A percentile compares a stretch with the other conserved stretches of the same genome.
Conservation (phyloP, 1,140 invertebrate genomes). For the Hyles vespertilio region DNA sequence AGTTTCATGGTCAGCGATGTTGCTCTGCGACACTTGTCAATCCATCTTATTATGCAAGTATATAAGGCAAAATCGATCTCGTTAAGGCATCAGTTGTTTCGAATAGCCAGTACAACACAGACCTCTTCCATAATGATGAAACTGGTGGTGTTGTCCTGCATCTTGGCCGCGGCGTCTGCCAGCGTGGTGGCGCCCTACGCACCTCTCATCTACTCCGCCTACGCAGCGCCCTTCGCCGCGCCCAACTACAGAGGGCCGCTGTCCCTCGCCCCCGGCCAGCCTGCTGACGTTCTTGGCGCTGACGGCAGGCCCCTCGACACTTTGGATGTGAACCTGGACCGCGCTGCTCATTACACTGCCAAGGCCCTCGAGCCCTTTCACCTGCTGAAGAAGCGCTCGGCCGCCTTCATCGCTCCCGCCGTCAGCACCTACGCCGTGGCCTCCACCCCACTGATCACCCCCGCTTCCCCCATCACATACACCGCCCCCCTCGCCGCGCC, state of each 20-base stretch:
- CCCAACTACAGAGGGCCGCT: slow-evolving; percentile 53
- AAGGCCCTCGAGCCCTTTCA: slow-evolving; percentile 45
- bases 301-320: slow-evolving; percentile 60
- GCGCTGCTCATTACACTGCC: slow-evolving; percentile 52
- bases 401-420: slow-evolving; percentile 28
- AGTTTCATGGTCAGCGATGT: too few species aligned
- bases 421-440: slow-evolving; percentile 22
- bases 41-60: too few species aligned
- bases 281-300: slow-evolving; percentile 47
- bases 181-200: slow-evolving; percentile 32
- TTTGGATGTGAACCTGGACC: slow-evolving; percentile 68
- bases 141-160: slow-evolving; percentile 74
- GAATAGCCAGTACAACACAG: slow-evolving; percentile 32
- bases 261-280: slow-evolving; percentile 59
- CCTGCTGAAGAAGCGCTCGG: slow-evolving; percentile 49
- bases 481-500: slow-evolving; percentile 23
- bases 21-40: too few species aligned
- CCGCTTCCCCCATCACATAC: slow-evolving; percentile 24
- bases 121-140: slow-evolving; percentile 60
- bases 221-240: slow-evolving; percentile 18
- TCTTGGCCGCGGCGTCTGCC: slow-evolving; percentile 54
- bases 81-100: slow-evolving; percentile 34
- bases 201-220: slow-evolving; percentile 25
- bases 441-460: slow-evolving; percentile 26
- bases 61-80: too few species aligned